These are phyloP conservation scores for Trogon melanurus DNA, from an alignment of 2,113 vertebrate genomes.

Conservation along the genomic window DNA sequence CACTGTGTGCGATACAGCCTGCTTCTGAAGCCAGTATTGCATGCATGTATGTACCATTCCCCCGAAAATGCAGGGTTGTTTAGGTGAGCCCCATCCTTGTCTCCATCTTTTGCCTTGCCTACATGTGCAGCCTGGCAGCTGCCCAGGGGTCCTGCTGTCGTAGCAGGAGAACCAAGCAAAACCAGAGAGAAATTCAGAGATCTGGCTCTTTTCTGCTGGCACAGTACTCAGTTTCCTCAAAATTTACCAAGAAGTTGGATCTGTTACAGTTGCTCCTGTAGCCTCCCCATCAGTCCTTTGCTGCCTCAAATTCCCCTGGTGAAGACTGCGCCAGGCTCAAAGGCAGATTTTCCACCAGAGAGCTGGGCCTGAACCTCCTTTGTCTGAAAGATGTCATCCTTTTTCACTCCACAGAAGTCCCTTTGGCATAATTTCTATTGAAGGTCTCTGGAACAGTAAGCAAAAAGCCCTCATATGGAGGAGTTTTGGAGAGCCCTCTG, in stretches of 20 bases:
- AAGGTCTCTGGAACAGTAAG: not conserved
- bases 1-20: fast-evolving
- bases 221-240: not conserved
- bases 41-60: not conserved
- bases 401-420: not conserved
- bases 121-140: fast-evolving
- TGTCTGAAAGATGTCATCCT: not conserved
- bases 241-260: not conserved
- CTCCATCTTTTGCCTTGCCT: not conserved
- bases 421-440: not conserved
- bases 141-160: not conserved
- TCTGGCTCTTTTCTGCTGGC: not conserved
- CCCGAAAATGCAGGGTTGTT: not conserved
- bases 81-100: not conserved
- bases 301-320: not conserved
- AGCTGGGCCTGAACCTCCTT: not conserved
- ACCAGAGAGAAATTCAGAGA: not conserved
- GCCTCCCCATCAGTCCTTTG: not conserved
- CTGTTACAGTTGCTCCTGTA: not conserved
- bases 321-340: not conserved
- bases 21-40: not conserved
- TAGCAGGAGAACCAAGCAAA: not conserved
- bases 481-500: not conserved
- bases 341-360: not conserved
- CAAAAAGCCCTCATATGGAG: not conserved